Conservation (phyloP, 2,888 invertebrate species). For the Orthonevra nobilis region DNA sequence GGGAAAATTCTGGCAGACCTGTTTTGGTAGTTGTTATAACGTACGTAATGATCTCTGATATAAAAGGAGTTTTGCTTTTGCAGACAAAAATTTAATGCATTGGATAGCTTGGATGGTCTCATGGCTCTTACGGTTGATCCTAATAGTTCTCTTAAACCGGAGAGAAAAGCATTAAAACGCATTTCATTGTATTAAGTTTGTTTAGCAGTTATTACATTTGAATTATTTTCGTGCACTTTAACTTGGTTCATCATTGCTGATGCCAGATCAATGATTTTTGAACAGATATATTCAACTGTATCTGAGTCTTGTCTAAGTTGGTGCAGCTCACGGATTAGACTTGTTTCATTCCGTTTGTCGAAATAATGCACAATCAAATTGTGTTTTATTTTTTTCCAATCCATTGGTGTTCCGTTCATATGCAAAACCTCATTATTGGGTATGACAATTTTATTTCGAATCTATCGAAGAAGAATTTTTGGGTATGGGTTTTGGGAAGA, state of each 20-base stretch:
- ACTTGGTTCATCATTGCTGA: background rate
- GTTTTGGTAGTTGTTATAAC: background rate
- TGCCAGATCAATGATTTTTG: background rate
- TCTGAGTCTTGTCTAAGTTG: background rate
- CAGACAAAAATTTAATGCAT: constrained; percentile 1
- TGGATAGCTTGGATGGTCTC: background rate
- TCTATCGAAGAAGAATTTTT: too few relatives aligned
- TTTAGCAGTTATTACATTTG: too few relatives aligned
- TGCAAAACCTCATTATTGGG: too few relatives aligned
- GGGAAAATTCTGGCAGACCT: background rate
- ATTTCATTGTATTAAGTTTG: too few relatives aligned
- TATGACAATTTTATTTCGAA: too few relatives aligned
- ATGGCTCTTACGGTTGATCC: constrained; percentile 6
- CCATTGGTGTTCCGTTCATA: too few relatives aligned
- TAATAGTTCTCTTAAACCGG: too few relatives aligned
- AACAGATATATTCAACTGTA: background rate
- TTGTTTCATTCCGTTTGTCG: too few relatives aligned
- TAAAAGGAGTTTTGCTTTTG: background rate
- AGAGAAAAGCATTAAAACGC: too few relatives aligned
- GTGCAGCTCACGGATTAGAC: background rate
- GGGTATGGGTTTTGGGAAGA: too few relatives aligned
- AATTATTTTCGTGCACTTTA: background rate
- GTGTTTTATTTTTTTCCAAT: too few relatives aligned
- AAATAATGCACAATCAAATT: too few relatives aligned
- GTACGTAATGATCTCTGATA: background rate